Percentiles rank a stretch among this genome's conserved stretches.
These are phyloP conservation scores for Uria lomvia DNA, from an alignment of 2,113 vertebrate species.

Conservation along the genomic window DNA sequence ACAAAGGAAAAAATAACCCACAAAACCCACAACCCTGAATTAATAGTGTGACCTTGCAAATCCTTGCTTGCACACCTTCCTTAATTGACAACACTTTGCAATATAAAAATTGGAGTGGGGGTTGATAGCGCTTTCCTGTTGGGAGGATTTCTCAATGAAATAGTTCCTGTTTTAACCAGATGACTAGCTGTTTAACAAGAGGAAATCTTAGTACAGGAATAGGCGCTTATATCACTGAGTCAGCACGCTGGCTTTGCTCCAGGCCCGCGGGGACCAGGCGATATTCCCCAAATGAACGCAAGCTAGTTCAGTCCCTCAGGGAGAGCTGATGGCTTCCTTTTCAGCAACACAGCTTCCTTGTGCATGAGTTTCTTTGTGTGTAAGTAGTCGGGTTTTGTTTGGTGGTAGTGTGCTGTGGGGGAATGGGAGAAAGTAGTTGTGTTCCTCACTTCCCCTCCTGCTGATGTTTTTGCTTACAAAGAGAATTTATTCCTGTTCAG, in stretches of 20 bases:
- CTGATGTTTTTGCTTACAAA: slow-evolving; percentile 7
- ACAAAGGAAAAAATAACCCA: neutral
- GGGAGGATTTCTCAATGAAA: neutral
- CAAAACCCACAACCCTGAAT: neutral
- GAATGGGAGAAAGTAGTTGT: neutral
- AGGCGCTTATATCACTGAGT: neutral
- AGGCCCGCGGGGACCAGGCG: neutral
- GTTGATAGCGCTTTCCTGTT: neutral
- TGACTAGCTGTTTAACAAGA: neutral
- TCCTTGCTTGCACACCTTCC: neutral
- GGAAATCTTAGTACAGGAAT: neutral
- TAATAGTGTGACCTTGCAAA: neutral
- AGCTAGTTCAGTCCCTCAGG: neutral
- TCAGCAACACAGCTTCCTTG: neutral
- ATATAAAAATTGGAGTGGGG: neutral
- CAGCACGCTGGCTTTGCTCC: neutral
- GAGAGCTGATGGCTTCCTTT: neutral
- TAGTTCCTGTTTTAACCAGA: neutral
- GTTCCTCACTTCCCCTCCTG: neutral
- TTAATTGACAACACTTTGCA: neutral
- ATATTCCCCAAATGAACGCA: neutral
- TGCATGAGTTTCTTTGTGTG: neutral
- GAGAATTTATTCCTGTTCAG: neutral
- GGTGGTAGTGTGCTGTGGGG: neutral
- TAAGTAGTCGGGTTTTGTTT: neutral